These are phyloP conservation scores for Bradypodion pumilum DNA, from an alignment of 2,797 vertebrate genomes.

Conservation along the genomic window DNA sequence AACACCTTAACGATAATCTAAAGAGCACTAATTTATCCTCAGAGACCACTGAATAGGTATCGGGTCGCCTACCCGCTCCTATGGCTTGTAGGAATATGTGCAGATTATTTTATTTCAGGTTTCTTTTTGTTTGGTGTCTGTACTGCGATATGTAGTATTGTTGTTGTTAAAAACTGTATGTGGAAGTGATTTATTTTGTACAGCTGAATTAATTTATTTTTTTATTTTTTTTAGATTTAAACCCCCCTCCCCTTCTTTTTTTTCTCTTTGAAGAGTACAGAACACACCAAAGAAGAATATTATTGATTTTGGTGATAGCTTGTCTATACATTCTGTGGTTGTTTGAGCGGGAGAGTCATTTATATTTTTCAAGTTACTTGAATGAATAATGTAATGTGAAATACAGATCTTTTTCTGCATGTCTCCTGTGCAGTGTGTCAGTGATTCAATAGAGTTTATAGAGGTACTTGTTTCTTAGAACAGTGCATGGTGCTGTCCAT, in stretches of 20 bases:
- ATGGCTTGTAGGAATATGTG: constrained; percentile 88
- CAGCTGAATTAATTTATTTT: constrained; percentile 98
- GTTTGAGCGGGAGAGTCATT: constrained; percentile 76
- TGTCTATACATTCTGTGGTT: constrained; percentile 84
- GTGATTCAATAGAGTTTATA: constrained; percentile 74
- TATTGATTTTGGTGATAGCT: constrained; percentile 92
- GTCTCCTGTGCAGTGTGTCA: constrained; percentile 86
- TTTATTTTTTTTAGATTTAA: constrained; percentile 72
- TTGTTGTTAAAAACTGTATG: constrained; percentile 82
- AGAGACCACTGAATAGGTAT: constrained; percentile 88
- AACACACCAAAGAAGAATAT: constrained; percentile 97
- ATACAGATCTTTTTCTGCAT: constrained; percentile 85
- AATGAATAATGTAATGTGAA: constrained; percentile 96
- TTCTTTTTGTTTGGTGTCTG: constrained; percentile 71
- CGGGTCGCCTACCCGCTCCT: constrained; percentile 66
- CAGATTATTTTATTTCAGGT: constrained; percentile 8
- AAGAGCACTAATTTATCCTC: constrained; percentile 91
- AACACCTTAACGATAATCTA: constrained; percentile 69
- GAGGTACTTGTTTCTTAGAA: constrained; percentile 74
- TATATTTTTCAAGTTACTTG: constrained; percentile 89
- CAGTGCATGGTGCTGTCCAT: constrained; percentile 80
- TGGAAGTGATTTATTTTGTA: constrained; percentile 90
- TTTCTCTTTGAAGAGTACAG: constrained; percentile 83
- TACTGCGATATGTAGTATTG: constrained; percentile 91
- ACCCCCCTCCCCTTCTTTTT: neutral